A percentile compares a stretch with the other conserved stretches of the same genome.
Conservation (phyloP, 2,113 vertebrate species). For the Grammomys dolichurus region DNA sequence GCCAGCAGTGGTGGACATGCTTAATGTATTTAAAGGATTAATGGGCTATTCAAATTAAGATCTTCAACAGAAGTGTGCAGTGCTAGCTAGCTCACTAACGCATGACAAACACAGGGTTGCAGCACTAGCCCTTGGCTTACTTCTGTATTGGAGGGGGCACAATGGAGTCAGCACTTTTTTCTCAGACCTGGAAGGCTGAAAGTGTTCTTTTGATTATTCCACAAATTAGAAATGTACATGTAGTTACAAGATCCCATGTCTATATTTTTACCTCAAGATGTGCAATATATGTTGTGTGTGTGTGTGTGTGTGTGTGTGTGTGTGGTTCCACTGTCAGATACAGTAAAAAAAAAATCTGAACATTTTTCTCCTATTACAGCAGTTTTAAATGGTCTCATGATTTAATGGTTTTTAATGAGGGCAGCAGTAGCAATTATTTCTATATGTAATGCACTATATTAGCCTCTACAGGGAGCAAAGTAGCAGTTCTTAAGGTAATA, state of each 20-base stretch:
- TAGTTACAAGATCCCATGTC: conserved; percentile 27
- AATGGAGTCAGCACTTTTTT: not conserved
- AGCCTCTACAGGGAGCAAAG: conserved; percentile 58
- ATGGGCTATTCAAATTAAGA: conserved; percentile 79
- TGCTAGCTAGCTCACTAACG: conserved; percentile 20
- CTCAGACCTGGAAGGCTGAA: not conserved
- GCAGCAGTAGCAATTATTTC: conserved; percentile 71
- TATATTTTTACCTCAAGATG: not conserved
- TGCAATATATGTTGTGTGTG: not conserved
- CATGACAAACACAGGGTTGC: conserved; percentile 20
- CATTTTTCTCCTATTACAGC: conserved; percentile 69
- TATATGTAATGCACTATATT: conserved; percentile 66
- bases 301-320: not conserved
- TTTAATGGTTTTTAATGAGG: conserved; percentile 73
- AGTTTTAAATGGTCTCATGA: conserved; percentile 74
- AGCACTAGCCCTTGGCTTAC: not conserved
- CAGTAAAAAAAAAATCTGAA: conserved; percentile 32
- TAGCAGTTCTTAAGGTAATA: conserved; percentile 61
- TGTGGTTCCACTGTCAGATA: not conserved
- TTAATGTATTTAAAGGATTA: conserved; percentile 83
- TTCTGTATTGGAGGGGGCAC: conserved; percentile 32
- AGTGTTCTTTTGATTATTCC: conserved; percentile 47
- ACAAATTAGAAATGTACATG: conserved; percentile 41
- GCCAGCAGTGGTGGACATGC: conserved; percentile 75
- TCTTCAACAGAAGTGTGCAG: conserved; percentile 37